A percentile compares a stretch with the other conserved stretches of the same genome.
These are phyloP conservation scores for Sialia sialis DNA, from an alignment of 2,113 vertebrate species.

Conservation along the genomic window DNA sequence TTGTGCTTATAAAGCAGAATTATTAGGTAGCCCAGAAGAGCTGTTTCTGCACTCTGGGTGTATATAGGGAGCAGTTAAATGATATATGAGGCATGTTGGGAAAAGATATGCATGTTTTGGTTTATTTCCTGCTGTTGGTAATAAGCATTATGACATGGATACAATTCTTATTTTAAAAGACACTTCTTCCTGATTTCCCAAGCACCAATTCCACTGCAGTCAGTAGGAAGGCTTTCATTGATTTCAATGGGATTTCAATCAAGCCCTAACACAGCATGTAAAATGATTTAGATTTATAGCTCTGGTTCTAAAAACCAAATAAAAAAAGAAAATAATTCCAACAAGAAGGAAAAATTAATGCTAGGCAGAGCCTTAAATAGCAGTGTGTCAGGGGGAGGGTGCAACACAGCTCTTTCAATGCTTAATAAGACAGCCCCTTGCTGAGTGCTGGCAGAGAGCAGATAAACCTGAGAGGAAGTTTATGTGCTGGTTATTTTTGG, in stretches of 20 bases:
- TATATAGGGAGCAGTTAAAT: not conserved
- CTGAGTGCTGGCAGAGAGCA: not conserved
- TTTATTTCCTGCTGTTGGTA: not conserved
- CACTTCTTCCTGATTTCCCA: not conserved
- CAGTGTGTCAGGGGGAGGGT: not conserved
- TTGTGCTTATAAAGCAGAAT: not conserved
- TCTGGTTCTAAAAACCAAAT: not conserved
- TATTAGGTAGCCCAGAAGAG: not conserved
- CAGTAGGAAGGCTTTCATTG: not conserved
- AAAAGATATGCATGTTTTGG: not conserved
- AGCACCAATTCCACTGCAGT: not conserved
- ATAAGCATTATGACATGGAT: not conserved
- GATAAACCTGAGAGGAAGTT: not conserved
- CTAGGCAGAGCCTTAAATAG: not conserved
- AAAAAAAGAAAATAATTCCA: not conserved
- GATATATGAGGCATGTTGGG: not conserved
- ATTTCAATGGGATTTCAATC: slow-evolving; percentile 10
- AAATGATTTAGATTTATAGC: slow-evolving; percentile 13
- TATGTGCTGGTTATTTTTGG: not conserved
- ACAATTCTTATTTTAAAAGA: not conserved
- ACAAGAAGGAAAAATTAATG: not conserved
- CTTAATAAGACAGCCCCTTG: not conserved
- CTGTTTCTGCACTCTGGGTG: not conserved
- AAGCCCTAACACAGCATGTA: not conserved
- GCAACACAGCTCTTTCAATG: not conserved